Evolutionary conservation across 2,113 vertebrate genomes (phyloP), one percentile per base, ranked within the genome.

Genomic region (Benitochromis conjunctus): DNA sequence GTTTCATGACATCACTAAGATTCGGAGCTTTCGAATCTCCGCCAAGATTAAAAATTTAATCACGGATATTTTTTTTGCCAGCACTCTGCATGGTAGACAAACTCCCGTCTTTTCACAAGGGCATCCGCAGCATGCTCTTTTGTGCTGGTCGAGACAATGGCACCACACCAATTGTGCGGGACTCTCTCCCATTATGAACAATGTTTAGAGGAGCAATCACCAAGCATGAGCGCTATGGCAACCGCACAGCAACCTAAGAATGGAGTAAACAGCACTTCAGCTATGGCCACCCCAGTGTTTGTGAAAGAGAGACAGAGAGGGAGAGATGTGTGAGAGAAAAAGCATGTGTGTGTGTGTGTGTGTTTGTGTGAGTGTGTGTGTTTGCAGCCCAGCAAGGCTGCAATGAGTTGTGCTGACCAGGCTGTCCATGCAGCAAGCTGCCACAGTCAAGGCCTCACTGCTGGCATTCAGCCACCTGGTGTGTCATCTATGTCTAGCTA

Each of bases 351-450:
- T 41, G 77, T 57, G 48, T 46, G 46, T 86, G 36, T 38, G 78
- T 81, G 21, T 69, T 74, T 69, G 34, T 56, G 26, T 78, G 81
- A 84, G 78, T 77, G 43, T 80, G 87, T 80, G 83, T 84, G 84
- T 34, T 31, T 41, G 74, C 38, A 29, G 55, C 58, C 74, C 81
- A 79, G 79, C 48, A 81, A 74, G 80, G 87, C 90, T 92, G 86
- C 87, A 92, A 88, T 89, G 86, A 93, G 93, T 95, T 95, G 92
- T 95, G 95, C 95, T 95, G 95, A 96, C 93, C 94, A 92, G 87
- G 93, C 94, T 92, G 84, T 94, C 90, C 87, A 81, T 81, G 84
- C 80, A 11, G 88, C 90, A 87, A 82, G 79, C 66, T 62, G 88
- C 87, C 86, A 91, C 81, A 90, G 88, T 84, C 62, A 88, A 92